Evolutionary conservation across 2,888 invertebrate genomes (phyloP).

Genomic region (Sarcophaga variegata): DNA sequence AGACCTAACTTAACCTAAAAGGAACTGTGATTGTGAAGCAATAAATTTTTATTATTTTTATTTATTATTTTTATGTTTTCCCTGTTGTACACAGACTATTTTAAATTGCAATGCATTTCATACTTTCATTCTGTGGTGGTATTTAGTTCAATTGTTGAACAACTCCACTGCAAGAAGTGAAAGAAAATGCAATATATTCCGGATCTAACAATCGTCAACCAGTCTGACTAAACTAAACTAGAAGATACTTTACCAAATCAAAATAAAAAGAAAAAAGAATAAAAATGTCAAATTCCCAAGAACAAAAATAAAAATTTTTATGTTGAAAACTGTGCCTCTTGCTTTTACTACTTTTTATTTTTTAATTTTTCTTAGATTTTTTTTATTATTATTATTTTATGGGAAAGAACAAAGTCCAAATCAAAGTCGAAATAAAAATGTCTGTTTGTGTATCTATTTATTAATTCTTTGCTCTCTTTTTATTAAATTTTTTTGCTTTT

Average conservation of each 20-base stretch:
- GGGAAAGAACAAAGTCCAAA: constrained; percentile 35
- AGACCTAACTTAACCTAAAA: too few relatives aligned
- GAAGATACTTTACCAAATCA: neutral
- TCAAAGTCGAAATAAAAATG: constrained; percentile 1
- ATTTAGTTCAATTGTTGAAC: too few relatives aligned
- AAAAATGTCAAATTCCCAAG: neutral
- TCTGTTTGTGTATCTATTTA: neutral
- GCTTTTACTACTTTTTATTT: neutral
- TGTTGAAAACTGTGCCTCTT: too few relatives aligned
- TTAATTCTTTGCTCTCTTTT: constrained; percentile 22
- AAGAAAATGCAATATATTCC: too few relatives aligned
- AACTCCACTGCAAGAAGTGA: too few relatives aligned
- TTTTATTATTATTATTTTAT: neutral
- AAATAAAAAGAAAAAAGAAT: neutral
- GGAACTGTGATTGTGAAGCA: too few relatives aligned
- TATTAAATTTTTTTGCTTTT: constrained; percentile 8
- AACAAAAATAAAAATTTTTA: too few relatives aligned
- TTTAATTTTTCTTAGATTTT: neutral
- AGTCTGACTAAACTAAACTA: neutral
- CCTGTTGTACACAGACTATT: too few relatives aligned
- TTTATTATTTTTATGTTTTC: too few relatives aligned
- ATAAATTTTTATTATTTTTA: too few relatives aligned
- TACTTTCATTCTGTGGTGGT: too few relatives aligned
- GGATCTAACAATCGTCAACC: neutral
- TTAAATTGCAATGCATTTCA: too few relatives aligned